Percentiles rank a stretch among this genome's conserved stretches.
phyloP scores from a whole-genome alignment of 2,113 vertebrate species.

The Sinocyclocheilus anshuiensis region DNA sequence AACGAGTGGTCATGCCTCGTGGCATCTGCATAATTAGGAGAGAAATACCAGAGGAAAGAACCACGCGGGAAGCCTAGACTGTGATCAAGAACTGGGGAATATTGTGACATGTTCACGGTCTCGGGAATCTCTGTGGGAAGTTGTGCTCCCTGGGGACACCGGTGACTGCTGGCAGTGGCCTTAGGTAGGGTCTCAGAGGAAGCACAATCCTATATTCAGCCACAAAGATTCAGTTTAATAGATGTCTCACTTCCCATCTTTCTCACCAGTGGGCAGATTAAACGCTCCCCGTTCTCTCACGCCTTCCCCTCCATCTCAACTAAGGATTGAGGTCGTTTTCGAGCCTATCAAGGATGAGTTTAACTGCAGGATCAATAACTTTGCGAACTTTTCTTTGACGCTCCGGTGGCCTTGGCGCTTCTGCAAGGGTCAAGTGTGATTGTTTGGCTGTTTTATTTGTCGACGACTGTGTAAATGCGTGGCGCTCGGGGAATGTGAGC shows the following conservation, averaged over 20 bases:
- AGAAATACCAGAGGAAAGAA: conserved; percentile 53
- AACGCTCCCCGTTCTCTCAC: conserved; percentile 10
- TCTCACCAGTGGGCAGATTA: conserved; percentile 37
- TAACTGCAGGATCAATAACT: conserved; percentile 33
- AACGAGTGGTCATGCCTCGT: conserved; percentile 69
- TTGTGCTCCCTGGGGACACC: not conserved
- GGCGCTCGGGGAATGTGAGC: not conserved
- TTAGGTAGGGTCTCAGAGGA: conserved; percentile 38
- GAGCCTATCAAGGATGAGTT: conserved; percentile 23
- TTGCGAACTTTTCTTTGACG: conserved; percentile 3
- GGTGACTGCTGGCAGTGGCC: conserved; percentile 29
- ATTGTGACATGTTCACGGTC: conserved; percentile 43
- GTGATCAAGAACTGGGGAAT: conserved; percentile 19
- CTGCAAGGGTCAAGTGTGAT: not conserved
- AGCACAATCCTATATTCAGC: conserved; percentile 30
- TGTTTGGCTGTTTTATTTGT: conserved; percentile 36
- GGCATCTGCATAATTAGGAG: conserved; percentile 74
- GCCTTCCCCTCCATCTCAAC: conserved; percentile 4
- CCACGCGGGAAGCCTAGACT: not conserved
- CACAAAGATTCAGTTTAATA: conserved; percentile 43
- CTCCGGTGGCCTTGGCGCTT: not conserved
- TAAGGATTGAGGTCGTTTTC: conserved; percentile 18
- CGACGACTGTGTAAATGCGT: conserved; percentile 12
- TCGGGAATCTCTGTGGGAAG: conserved; percentile 33
- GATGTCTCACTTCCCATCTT: conserved; percentile 34